Evolutionary conservation across 2,888 invertebrate species (phyloP).

Genomic region (Pheosia gnoma): DNA sequence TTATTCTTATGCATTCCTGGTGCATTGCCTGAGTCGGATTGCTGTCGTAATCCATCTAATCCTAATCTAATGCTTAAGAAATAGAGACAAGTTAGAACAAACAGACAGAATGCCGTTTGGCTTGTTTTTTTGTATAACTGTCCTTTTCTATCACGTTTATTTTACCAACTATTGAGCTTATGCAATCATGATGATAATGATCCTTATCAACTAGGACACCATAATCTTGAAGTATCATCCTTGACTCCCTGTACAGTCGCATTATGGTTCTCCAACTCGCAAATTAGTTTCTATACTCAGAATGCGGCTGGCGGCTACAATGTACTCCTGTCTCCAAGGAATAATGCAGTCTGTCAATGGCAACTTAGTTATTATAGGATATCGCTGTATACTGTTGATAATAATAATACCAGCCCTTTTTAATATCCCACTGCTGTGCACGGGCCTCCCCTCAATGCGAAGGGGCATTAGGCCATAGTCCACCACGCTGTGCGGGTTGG

Average conservation of each 20-base stretch:
- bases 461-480: no score
- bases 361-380: not conserved
- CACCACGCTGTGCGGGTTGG: no score
- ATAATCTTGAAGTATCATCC: not conserved
- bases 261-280: no score
- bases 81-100: not conserved
- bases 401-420: no score
- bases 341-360: not conserved
- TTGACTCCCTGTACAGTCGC: not conserved
- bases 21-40: not conserved
- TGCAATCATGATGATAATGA: not conserved
- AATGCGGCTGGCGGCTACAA: not conserved
- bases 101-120: not conserved
- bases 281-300: no score
- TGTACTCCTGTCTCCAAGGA: not conserved
- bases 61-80: no score
- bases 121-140: not conserved
- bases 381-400: not conserved
- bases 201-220: not conserved
- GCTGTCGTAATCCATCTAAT: conserved; percentile 2
- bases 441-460: no score
- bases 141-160: not conserved
- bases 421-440: no score
- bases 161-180: not conserved
- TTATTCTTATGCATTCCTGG: conserved; percentile 2